phyloP scores from a whole-genome alignment of 1,140 invertebrate genomes.

The Nymphalis io region DNA sequence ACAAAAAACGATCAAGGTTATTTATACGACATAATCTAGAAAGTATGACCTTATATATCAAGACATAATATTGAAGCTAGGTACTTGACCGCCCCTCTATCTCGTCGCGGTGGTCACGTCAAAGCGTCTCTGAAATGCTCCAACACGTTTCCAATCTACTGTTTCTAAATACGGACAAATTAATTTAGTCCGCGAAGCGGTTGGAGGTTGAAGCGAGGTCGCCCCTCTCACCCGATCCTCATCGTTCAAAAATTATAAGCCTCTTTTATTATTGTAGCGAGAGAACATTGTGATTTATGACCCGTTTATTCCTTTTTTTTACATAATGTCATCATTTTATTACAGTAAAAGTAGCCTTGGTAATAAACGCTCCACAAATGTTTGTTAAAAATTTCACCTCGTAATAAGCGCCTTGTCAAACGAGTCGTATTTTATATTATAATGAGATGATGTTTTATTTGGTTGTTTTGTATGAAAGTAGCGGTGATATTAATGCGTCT shows the following conservation, averaged over 20 bases:
- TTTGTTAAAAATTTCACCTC: slow-evolving; percentile 24
- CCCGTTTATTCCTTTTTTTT: slow-evolving; percentile 22
- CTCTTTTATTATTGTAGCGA: slow-evolving; percentile 52
- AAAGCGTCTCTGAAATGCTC: slow-evolving; percentile 43
- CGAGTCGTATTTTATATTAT: slow-evolving; percentile 39
- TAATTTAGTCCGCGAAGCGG: slow-evolving; percentile 50
- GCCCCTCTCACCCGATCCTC: slow-evolving; percentile 52
- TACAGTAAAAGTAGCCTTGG: slow-evolving; percentile 12
- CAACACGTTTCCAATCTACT: slow-evolving; percentile 56
- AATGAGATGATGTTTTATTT: slow-evolving; percentile 41
- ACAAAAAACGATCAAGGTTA: slow-evolving; percentile 44
- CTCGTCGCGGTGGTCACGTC: slow-evolving; percentile 44
- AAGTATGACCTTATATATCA: slow-evolving; percentile 51
- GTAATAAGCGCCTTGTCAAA: slow-evolving; percentile 12
- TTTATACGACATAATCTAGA: slow-evolving; percentile 48
- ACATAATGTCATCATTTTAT: slow-evolving; percentile 23
- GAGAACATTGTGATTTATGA: slow-evolving; percentile 56
- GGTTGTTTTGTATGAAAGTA: slow-evolving; percentile 34
- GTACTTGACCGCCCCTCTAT: slow-evolving; percentile 14
- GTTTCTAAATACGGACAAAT: slow-evolving; percentile 63
- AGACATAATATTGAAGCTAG: slow-evolving; percentile 44
- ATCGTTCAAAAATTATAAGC: slow-evolving; percentile 54
- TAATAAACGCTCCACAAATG: slow-evolving; percentile 18
- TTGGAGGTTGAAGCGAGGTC: slow-evolving; percentile 60
- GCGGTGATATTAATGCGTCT: slow-evolving; percentile 40